Evolutionary conservation across 2,797 vertebrate species (phyloP).

Genomic region (Channa striata): DNA sequence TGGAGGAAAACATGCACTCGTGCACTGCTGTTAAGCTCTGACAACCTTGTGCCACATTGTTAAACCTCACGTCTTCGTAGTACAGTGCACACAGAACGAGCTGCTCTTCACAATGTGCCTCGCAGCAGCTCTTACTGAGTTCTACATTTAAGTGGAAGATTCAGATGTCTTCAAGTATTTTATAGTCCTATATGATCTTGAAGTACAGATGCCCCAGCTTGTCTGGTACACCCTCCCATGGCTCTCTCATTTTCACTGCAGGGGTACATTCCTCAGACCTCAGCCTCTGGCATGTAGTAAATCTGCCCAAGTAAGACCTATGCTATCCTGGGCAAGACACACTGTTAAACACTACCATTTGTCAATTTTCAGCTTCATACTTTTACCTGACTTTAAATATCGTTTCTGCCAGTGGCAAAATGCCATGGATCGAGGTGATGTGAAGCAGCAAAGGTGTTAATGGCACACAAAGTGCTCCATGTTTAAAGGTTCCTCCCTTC

Average conservation of each 20-base stretch:
- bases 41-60: conserved; percentile 21
- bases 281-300: conserved; percentile 77
- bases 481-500: conserved; percentile 54
- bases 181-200: conserved; percentile 59
- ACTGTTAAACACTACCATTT: conserved; percentile 37
- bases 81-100: background rate
- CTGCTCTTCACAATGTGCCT: conserved; percentile 2
- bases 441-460: conserved; percentile 67
- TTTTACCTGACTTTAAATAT: conserved; percentile 20
- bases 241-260: conserved; percentile 68
- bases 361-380: conserved; percentile 36
- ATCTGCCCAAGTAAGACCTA: conserved; percentile 68
- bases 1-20: conserved; percentile 60
- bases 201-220: conserved; percentile 64
- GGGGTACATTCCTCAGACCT: conserved; percentile 79
- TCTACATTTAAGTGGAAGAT: conserved; percentile 41
- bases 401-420: conserved; percentile 32
- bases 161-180: conserved; percentile 40
- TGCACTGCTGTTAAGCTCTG: conserved; percentile 37
- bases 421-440: conserved; percentile 44
- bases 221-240: conserved; percentile 59
- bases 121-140: conserved; percentile 10
- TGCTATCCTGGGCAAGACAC: conserved; percentile 50
- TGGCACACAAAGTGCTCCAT: conserved; percentile 51
- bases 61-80: conserved; percentile 8